These are phyloP conservation scores for Lacanobia wlatinum DNA, from an alignment of 2,888 invertebrate genomes.

Conservation along the genomic window DNA sequence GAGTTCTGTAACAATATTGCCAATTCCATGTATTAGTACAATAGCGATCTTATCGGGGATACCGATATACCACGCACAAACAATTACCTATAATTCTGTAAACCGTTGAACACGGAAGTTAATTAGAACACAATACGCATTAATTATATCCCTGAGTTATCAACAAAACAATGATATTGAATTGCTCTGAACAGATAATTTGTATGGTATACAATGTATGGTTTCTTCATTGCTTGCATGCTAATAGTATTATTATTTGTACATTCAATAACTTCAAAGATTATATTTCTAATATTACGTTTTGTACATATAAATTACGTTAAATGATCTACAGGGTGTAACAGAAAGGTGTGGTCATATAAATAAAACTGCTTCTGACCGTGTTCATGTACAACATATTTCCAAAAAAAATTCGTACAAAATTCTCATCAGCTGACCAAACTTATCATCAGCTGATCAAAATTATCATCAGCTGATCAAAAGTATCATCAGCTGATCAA, in stretches of 20 bases:
- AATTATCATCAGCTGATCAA: no score
- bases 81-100: background rate
- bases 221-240: conserved; percentile 32
- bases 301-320: conserved; percentile 6
- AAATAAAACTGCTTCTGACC: no score
- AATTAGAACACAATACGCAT: conserved; percentile 8
- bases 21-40: background rate
- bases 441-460: no score
- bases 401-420: no score
- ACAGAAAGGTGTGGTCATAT: no score
- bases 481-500: no score
- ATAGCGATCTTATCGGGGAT: background rate
- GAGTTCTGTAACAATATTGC: no score
- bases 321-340: no score
- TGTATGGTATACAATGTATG: conserved; percentile 34
- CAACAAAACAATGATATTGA: background rate
- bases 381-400: no score
- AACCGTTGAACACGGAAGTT: conserved; percentile 10
- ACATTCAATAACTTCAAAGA: conserved; percentile 9
- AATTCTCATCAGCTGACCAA: no score
- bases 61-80: background rate
- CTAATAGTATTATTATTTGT: conserved; percentile 18
- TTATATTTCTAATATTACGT: background rate
- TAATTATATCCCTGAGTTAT: conserved; percentile 2
- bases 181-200: conserved; percentile 25